Evolutionary conservation across 2,888 invertebrate genomes (phyloP), one percentile per base, ranked within the genome.

Genomic region (Cryptophagus acutangulus): DNA sequence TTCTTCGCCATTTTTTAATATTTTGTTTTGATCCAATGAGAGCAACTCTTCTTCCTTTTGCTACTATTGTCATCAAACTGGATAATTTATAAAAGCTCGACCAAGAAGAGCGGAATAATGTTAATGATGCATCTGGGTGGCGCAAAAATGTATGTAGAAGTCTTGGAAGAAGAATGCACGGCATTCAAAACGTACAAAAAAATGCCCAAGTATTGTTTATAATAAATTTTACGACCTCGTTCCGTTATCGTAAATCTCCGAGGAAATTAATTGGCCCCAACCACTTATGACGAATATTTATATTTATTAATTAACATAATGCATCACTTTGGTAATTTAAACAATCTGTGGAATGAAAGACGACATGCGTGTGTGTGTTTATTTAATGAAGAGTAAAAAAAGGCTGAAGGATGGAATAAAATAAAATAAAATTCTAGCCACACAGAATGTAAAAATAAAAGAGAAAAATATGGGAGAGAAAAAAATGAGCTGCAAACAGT

Each of bases 181-280:
- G 20, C 20, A 26, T n/a, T 12, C 4, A 26, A 26, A 26, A 26
- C 12, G 9, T 26, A 26, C n/a, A n/a, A n/a, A n/a, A 31, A 39
- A 45, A 45, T 35, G 38, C 26, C 30, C 41, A 20, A 17, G 34
- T 34, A 34, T 34, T 34, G 34, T 34, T 34, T 34, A 34, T 34
- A 17, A 9, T 34, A 17, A 17, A 34, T 10, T 31, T 10, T n/a
- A 26, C 12, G 12, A 12, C n/a, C n/a, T 12, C 26, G 12, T 26
- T 4, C 26, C 34, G 34, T 17, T 34, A 34, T 40, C 43, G 43
- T 43, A 40, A 43, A 43, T 43, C 43, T 43, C 10, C n/a, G n/a
- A n/a, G 14, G 15, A 24, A 38, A 43, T 43, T 43, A 43, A 43
- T 43, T 43, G 36, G 43, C 31, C 26, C 31, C 31, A 31, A 12